Percentiles rank a stretch among this genome's conserved stretches.
These are phyloP conservation scores for Hemaris fuciformis DNA, from an alignment of 2,888 invertebrate genomes.

Conservation along the genomic window DNA sequence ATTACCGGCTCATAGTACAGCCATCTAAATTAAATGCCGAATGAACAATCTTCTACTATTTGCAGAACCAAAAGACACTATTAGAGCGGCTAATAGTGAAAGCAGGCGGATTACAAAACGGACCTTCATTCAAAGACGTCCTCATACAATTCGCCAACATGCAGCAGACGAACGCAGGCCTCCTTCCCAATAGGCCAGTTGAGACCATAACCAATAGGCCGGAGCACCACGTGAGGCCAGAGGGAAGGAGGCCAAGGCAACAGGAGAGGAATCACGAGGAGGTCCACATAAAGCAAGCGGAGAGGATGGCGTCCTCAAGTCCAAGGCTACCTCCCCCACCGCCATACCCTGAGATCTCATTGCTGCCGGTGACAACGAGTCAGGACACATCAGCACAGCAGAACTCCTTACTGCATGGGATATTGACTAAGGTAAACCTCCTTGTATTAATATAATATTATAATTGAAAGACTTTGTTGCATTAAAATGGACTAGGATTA, in stretches of 20 bases:
- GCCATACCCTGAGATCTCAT: constrained; percentile 89
- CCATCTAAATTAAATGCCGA: too few relatives aligned
- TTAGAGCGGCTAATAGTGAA: constrained; percentile 73
- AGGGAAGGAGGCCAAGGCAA: constrained; percentile 42
- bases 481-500: too few relatives aligned
- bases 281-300: constrained; percentile 45
- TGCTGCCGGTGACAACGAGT: constrained; percentile 84
- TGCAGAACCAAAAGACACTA: constrained; percentile 76
- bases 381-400: constrained; percentile 67
- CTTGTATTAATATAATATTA: not conserved
- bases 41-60: constrained; percentile 18
- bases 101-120: constrained; percentile 70
- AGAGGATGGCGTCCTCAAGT: constrained; percentile 60
- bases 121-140: constrained; percentile 86
- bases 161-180: constrained; percentile 64
- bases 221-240: constrained; percentile 60
- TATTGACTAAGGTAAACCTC: constrained; percentile 84
- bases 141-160: constrained; percentile 87
- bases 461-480: too few relatives aligned
- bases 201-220: constrained; percentile 56
- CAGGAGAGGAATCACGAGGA: constrained; percentile 53
- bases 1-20: too few relatives aligned
- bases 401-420: constrained; percentile 88
- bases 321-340: constrained; percentile 82
- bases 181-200: constrained; percentile 58